These are phyloP conservation scores for Cebus imitator DNA, from an alignment of 2,113 vertebrate species.

Conservation along the genomic window DNA sequence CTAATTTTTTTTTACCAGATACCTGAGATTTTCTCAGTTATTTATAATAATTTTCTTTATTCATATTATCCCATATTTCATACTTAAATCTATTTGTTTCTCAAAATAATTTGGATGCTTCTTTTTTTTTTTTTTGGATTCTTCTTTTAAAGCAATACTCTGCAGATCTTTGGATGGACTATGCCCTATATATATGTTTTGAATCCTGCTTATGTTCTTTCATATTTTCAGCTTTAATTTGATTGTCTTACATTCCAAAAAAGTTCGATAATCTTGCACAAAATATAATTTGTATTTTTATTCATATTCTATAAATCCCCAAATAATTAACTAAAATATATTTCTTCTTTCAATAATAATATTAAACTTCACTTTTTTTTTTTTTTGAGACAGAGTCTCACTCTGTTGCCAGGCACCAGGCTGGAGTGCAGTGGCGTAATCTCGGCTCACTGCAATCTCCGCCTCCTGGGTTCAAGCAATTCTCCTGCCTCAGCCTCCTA, in stretches of 20 bases:
- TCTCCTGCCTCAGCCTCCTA: too few relatives aligned
- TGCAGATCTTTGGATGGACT: not conserved
- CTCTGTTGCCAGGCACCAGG: too few relatives aligned
- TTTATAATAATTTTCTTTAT: not conserved
- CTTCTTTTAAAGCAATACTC: not conserved
- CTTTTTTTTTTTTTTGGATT: not conserved
- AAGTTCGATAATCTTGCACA: not conserved
- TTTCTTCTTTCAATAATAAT: not conserved
- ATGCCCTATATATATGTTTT: not conserved
- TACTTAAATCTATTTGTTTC: not conserved
- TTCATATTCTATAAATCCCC: not conserved
- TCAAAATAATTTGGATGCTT: not conserved
- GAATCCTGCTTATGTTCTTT: not conserved
- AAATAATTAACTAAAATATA: not conserved
- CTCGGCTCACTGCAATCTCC: too few relatives aligned
- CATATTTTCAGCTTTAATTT: not conserved
- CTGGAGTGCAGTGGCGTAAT: too few relatives aligned
- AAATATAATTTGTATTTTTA: not conserved
- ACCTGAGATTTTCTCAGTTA: not conserved
- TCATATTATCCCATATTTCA: not conserved
- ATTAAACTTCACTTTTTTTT: not conserved
- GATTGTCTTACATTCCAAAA: conserved; percentile 4
- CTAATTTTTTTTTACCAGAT: not conserved
- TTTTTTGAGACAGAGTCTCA: too few relatives aligned
- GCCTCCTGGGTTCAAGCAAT: too few relatives aligned